Evolutionary conservation across 1,140 invertebrate species (phyloP).

Genomic region (Fopius arisanus): DNA sequence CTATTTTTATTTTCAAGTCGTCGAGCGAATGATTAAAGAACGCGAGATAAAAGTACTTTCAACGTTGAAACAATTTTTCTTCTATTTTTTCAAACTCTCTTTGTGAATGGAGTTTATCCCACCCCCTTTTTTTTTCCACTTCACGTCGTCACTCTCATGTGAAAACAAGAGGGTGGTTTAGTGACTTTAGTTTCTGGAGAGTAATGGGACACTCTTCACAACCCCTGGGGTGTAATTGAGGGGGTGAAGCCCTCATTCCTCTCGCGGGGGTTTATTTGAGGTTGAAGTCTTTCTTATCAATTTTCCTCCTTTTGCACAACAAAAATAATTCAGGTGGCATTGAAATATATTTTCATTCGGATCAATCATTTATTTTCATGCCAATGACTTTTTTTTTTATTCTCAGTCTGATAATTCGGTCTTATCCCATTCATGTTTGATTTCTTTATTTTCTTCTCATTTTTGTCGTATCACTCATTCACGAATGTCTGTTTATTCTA

Average conservation of each 20-base stretch:
- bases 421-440: too few relatives aligned
- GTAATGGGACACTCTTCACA: background rate
- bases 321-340: too few relatives aligned
- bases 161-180: constrained; percentile 6
- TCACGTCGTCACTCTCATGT: background rate
- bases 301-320: too few relatives aligned
- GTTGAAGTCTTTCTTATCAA: background rate
- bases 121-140: background rate
- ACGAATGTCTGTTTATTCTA: background rate
- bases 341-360: too few relatives aligned
- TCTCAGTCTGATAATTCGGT: too few relatives aligned
- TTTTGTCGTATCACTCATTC: too few relatives aligned
- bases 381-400: too few relatives aligned
- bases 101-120: background rate
- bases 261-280: background rate
- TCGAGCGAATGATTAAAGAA: background rate
- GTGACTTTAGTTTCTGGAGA: background rate
- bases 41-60: background rate
- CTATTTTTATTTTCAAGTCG: background rate
- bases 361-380: too few relatives aligned
- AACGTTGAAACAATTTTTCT: background rate
- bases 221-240: background rate
- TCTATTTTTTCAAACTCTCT: background rate
- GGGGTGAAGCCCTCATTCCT: too few relatives aligned
- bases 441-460: too few relatives aligned